Conservation (phyloP, 2,888 invertebrate species). For the Chironomus riparius region DNA sequence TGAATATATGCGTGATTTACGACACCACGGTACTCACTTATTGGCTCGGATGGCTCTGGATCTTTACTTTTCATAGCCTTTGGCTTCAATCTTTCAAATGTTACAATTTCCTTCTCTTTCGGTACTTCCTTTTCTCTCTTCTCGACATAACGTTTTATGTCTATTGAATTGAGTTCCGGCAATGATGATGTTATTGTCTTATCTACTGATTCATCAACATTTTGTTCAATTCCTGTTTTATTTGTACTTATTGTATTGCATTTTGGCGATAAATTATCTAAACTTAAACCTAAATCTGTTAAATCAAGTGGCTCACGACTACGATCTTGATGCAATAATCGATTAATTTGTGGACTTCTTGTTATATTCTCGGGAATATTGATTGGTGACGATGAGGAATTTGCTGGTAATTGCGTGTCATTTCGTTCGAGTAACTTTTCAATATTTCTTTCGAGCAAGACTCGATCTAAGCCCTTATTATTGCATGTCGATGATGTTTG, state of each 20-base stretch:
- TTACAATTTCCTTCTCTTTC: background rate
- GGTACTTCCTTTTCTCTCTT: background rate
- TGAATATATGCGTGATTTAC: background rate
- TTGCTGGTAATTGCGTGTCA: slow-evolving; percentile 32
- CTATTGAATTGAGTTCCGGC: slow-evolving; percentile 46
- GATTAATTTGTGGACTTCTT: slow-evolving; percentile 48
- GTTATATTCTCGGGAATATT: background rate
- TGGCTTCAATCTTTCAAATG: background rate
- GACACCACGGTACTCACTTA: background rate
- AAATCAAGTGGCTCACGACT: slow-evolving; percentile 52
- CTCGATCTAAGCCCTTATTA: slow-evolving; percentile 36
- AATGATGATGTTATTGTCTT: slow-evolving; percentile 41
- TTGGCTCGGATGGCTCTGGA: slow-evolving; percentile 5
- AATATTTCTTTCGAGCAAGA: slow-evolving; percentile 34
- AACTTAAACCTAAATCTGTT: slow-evolving; percentile 47
- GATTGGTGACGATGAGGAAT: slow-evolving; percentile 32
- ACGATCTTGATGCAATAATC: slow-evolving; percentile 50
- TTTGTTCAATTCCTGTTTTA: slow-evolving; percentile 29
- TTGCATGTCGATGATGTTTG: slow-evolving; percentile 28
- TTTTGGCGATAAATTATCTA: slow-evolving; percentile 49
- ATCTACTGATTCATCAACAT: background rate
- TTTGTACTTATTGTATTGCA: slow-evolving; percentile 34
- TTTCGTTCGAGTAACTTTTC: slow-evolving; percentile 33
- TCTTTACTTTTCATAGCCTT: background rate
- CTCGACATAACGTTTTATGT: slow-evolving; percentile 36